Evolutionary conservation across 2,888 invertebrate species (phyloP).

Genomic region (Limnephilus auricula): DNA sequence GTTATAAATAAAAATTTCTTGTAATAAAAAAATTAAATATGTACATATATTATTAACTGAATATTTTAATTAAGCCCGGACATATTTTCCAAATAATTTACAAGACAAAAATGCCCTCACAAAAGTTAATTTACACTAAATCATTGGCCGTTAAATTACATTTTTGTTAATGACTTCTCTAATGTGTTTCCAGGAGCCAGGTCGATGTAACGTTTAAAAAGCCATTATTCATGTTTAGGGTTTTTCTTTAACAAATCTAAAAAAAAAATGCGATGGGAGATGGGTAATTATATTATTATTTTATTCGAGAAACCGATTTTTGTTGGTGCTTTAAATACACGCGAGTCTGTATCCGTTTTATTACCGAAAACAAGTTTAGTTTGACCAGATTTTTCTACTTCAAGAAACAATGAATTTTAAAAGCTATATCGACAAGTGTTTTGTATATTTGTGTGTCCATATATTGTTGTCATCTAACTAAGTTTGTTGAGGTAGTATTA

Average conservation of each 20-base stretch:
- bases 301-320: neutral
- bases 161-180: constrained; percentile 41
- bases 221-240: neutral
- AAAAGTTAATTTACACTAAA: constrained; percentile 49
- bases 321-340: neutral
- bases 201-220: neutral
- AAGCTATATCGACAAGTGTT: too few species aligned
- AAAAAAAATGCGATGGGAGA: neutral
- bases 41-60: neutral
- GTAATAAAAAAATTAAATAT: too few species aligned
- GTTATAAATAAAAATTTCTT: too few species aligned
- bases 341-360: neutral
- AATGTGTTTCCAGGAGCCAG: constrained; percentile 40
- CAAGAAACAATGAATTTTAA: too few species aligned
- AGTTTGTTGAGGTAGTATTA: too few species aligned
- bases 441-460: too few species aligned
- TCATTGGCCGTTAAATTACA: constrained; percentile 38
- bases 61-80: neutral
- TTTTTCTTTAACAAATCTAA: neutral
- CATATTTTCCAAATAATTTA: neutral
- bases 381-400: too few species aligned
- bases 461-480: too few species aligned
- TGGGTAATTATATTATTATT: neutral
- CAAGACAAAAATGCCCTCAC: neutral
- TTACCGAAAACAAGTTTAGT: neutral